A percentile compares a stretch with the other conserved stretches of the same genome.
Conservation (phyloP, 2,888 invertebrate species). For the Steinernema hermaphroditum region DNA sequence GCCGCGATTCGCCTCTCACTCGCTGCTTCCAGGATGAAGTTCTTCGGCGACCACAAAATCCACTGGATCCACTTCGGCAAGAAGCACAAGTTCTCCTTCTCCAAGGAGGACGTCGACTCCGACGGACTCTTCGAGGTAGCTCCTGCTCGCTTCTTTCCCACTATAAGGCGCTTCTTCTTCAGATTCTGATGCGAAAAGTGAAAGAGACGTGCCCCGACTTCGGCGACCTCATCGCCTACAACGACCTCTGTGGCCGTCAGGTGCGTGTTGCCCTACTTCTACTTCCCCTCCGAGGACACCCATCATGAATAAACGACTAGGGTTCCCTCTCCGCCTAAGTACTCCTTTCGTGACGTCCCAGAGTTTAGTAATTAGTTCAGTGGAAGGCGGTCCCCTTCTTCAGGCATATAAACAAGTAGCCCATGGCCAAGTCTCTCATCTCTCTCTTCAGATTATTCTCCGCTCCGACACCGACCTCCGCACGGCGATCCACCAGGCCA, state of each 20-base stretch:
- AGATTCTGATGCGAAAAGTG: constrained; percentile 60
- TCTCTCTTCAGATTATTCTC: constrained; percentile 49
- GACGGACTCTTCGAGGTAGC: constrained; percentile 54
- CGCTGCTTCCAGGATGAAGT: constrained; percentile 50
- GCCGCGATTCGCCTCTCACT: background rate
- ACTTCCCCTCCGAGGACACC: background rate
- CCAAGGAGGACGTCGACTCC: constrained; percentile 61
- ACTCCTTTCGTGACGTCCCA: too few relatives aligned
- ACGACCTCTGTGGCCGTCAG: constrained; percentile 59
- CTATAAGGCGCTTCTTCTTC: constrained; percentile 43
- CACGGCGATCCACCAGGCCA: constrained; percentile 52
- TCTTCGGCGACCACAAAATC: constrained; percentile 60
- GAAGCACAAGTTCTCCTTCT: constrained; percentile 56
- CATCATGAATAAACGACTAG: too few relatives aligned
- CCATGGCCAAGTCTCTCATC: too few relatives aligned
- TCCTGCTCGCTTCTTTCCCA: constrained; percentile 16
- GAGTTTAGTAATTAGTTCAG: too few relatives aligned
- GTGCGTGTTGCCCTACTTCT: constrained; percentile 38
- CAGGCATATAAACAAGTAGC: background rate
- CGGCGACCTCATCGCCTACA: constrained; percentile 61
- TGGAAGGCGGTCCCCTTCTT: background rate
- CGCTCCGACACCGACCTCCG: constrained; percentile 54
- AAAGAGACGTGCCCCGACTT: constrained; percentile 57
- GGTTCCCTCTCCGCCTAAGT: too few relatives aligned
- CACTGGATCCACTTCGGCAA: constrained; percentile 65